Base-by-base conservation (phyloP, 2,797 vertebrate genomes). In the Notoglanidium macrostoma region DNA sequence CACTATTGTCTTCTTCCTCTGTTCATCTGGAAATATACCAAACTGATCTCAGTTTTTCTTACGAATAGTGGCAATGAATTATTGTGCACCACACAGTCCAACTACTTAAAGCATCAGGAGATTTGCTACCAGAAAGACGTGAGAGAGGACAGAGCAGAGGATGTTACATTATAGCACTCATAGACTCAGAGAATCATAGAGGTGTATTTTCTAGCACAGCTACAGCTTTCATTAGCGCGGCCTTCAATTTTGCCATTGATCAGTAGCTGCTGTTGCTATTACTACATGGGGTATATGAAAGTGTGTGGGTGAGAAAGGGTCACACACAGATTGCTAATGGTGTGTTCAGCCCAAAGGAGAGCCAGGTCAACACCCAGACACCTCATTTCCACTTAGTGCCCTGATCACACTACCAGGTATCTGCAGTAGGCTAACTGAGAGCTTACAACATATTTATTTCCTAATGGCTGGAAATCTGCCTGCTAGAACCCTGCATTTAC, bases 201-300 rank as follows among this genome's bases (percentile, higher is more conserved):
- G 21, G 23, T 44, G 44, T 61, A 3, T 83, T n/a, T 59, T 49
- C 70, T 80, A 92, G 92, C 91, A 92, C 85, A 88, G 86, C 79
- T 89, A 88, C 89, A 86, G 89, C 80, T 92, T 92, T 93, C 91
- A 93, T 94, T 92, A 90, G 89, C 85, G 81, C 77, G 55, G 63
- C 72, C 84, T 80, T 91, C 87, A 92, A 83, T 83, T 94, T 92
- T 76, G 88, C 91, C 93, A 92, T 92, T 79, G 88, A 94, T 93
- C 92, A 90, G 88, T 90, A 90, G 90, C 88, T 92, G 93, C 32
- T 46, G n/a, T 86, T 57, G 70, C 40, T 55, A 35, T 83, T 83
- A 51, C 61, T 9, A 46, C 63, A 68, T 12, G 26, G 80, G 44
- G 61, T 19, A 51, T 82, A 32, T 54, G 29, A 51, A 83, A 68